A percentile compares a stretch with the other conserved stretches of the same genome.
phyloP scores from a whole-genome alignment of 2,888 invertebrate genomes.

The Ochropleura leucogaster region DNA sequence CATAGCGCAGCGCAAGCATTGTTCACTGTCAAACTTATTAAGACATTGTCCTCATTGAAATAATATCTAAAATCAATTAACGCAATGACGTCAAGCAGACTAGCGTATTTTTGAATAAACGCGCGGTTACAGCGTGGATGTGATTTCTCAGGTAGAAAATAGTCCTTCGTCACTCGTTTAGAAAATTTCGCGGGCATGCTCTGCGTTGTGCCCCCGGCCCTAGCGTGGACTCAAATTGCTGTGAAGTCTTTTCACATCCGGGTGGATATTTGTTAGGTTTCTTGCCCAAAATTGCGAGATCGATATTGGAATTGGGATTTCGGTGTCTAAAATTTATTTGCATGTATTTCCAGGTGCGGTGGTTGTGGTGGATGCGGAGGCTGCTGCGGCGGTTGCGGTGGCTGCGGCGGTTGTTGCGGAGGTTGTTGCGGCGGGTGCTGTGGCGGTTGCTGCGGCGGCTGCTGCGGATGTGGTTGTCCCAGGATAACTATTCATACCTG shows the following conservation, averaged over 20 bases:
- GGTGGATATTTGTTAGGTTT: not conserved
- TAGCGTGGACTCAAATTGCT: not conserved
- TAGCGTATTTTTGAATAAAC: too few relatives aligned
- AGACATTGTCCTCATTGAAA: too few relatives aligned
- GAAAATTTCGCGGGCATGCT: not conserved
- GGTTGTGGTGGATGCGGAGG: slow-evolving; percentile 8
- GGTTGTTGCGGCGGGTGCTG: slow-evolving; percentile 16
- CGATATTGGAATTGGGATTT: not conserved
- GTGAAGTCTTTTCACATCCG: not conserved
- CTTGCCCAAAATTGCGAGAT: not conserved
- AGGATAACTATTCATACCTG: slow-evolving; percentile 48
- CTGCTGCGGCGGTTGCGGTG: slow-evolving; percentile 15
- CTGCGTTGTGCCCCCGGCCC: not conserved
- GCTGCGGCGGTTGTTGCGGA: not conserved
- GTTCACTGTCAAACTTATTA: too few relatives aligned
- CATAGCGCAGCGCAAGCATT: too few relatives aligned
- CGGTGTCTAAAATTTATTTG: not conserved
- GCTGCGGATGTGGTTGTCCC: slow-evolving; percentile 46
- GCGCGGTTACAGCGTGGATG: too few relatives aligned
- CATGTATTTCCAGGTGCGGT: slow-evolving; percentile 28
- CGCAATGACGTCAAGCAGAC: too few relatives aligned
- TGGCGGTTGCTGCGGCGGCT: slow-evolving; percentile 14
- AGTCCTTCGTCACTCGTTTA: too few relatives aligned
- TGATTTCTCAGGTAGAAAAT: too few relatives aligned
- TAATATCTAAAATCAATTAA: too few relatives aligned